These are phyloP conservation scores for Imbricaverruca yamaguchii DNA, from an alignment of 2,888 invertebrate genomes.

Conservation along the genomic window DNA sequence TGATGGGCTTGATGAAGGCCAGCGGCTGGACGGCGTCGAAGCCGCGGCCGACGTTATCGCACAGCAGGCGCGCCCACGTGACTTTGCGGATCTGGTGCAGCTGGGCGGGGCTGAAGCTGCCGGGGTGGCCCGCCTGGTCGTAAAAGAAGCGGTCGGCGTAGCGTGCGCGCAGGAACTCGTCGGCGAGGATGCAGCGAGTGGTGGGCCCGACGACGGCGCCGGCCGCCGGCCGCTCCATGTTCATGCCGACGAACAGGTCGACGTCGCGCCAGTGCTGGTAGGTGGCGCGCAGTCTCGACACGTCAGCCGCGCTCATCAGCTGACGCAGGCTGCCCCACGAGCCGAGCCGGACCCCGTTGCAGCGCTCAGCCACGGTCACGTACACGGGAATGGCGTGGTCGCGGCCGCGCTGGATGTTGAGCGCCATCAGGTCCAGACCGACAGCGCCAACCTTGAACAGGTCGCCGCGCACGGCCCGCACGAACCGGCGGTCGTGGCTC, in stretches of 20 bases:
- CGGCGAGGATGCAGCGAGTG: neutral
- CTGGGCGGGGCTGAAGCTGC: slow-evolving; percentile 51
- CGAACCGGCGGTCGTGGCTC: neutral
- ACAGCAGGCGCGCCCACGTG: slow-evolving; percentile 63
- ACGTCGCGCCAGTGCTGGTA: neutral
- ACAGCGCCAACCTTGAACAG: neutral
- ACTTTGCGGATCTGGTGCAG: slow-evolving; percentile 61
- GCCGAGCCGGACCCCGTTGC: neutral
- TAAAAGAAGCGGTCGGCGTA: slow-evolving; percentile 20
- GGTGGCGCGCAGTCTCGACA: neutral
- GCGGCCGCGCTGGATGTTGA: slow-evolving; percentile 7
- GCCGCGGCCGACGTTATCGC: slow-evolving; percentile 54
- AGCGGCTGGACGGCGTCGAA: slow-evolving; percentile 63
- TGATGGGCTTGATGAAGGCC: slow-evolving; percentile 51
- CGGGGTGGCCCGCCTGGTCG: neutral
- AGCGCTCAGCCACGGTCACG: neutral
- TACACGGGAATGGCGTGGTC: neutral
- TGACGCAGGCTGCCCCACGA: neutral
- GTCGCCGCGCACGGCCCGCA: neutral
- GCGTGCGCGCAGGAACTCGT: slow-evolving; percentile 10
- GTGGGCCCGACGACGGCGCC: neutral
- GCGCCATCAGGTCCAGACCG: neutral
- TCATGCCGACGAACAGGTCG: neutral
- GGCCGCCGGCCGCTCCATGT: neutral
- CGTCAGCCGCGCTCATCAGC: neutral